Evolutionary conservation across 2,888 invertebrate species (phyloP), one percentile per base, ranked within the genome.

Genomic region (Leucoma salicis): DNA sequence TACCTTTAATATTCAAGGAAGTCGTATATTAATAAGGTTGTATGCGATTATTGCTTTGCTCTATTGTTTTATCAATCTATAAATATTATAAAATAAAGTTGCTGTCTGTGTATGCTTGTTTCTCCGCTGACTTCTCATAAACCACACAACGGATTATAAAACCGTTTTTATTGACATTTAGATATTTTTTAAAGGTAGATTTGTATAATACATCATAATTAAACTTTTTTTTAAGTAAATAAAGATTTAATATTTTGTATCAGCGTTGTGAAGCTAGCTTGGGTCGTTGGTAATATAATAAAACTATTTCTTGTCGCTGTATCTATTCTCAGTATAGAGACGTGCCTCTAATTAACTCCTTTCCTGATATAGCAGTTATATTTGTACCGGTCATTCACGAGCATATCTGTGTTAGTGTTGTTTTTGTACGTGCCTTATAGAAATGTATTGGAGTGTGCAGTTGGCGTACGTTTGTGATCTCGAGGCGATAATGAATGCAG

Each of bases 401-500:
- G 18, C 21, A 16, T 14, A 11, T 10, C 31, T 24, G 36, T 45
- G 16, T 36, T 36, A 14, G 16, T 36, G 14, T 24, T 31, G 25
- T 33, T 46, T 44, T 42, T 46, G 33, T 43, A 31, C 15, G 15
- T 16, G 33, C 42, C 27, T 34, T 27, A 53, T 51, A 48, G 42
- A 43, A 47, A 54, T 52, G 50, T 50, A 53, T 44, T 31, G 13
- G 39, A 49, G 48, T 46, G 39, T 57, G 54, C 46, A 55, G 42
- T 53, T 48, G 48, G 39, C 49, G 53, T 48, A 61, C 61, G 65
- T 59, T 61, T 64, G 53, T 61, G 70, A 72, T 74, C 68, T 70
- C 69, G 59, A 65, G 65, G 54, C 70, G 77, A 80, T 84, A 84
- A 78, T 76, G 68, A 67, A 72, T 65, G 68, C 71, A 79, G 68